phyloP scores from a whole-genome alignment of 2,113 vertebrate genomes.

The Hyla sarda region DNA sequence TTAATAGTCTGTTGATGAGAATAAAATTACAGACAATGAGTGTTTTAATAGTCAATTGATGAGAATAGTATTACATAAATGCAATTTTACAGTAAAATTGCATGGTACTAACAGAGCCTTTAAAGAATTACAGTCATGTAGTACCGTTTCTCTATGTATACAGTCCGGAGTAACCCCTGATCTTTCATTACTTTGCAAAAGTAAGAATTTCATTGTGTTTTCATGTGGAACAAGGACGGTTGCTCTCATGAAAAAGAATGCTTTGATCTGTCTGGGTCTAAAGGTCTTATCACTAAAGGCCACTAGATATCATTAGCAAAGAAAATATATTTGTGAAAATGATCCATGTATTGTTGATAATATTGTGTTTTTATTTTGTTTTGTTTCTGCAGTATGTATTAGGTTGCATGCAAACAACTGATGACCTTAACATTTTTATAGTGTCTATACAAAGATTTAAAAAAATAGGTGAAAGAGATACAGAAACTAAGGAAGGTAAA shows the following conservation, averaged over 20 bases:
- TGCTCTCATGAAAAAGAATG: background rate
- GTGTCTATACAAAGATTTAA: no score
- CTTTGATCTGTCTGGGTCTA: background rate
- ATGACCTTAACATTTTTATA: no score
- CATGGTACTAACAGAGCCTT: no score
- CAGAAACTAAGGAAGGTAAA: no score
- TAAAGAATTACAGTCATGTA: no score
- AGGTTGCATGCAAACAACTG: background rate
- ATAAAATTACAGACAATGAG: no score
- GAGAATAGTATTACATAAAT: no score
- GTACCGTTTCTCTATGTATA: background rate
- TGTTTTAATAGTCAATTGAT: no score
- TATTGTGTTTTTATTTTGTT: background rate
- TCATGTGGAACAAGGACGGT: constrained; percentile 12
- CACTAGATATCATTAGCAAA: background rate
- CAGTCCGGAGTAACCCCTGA: constrained; percentile 24
- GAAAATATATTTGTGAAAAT: background rate
- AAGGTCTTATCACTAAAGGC: background rate
- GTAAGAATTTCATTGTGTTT: background rate
- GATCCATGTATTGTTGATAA: background rate
- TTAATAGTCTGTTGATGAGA: no score
- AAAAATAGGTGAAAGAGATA: no score
- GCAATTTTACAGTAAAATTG: no score
- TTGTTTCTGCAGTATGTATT: background rate
- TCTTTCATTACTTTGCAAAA: constrained; percentile 22